Base-by-base conservation (phyloP, 1,140 invertebrate species). In the Drosophila erecta region DNA sequence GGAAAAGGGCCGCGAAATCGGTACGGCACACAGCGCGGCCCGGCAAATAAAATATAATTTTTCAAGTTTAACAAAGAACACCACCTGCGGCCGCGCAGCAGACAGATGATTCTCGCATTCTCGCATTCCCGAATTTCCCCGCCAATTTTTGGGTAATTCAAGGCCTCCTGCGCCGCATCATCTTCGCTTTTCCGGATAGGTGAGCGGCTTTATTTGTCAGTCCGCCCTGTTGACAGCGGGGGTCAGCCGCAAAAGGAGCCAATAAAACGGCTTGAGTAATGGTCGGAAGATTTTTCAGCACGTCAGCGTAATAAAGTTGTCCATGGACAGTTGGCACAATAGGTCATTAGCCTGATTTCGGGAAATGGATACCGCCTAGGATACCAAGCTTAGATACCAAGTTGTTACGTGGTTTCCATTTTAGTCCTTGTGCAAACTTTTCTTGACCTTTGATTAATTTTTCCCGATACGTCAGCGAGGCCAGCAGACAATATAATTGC, bases 261-360 rank as follows among this genome's bases (percentile, higher is more conserved):
- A 79, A 84, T 85, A 89, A 87, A 87, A 87, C 79, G 86, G 59
- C 71, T 79, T 87, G 84, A 87, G 79, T 87, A 89, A 87, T 89
- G 83, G 70, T 70, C 67, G 58, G 57, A 35, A 66, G 79, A 89
- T 83, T 79, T 87, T 87, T 87, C 76, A 84, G 59, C 84, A 65
- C 66, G 79, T 87, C 83, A 79, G 84, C 84, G 84, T 87, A 87
- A 87, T 89, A 87, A 83, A 83, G 84, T 83, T 79, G 66, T 77
- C 69, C 62, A 59, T 59, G 17, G 73, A 57, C 67, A 54, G 40
- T 54, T 73, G 67, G 57, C 65, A 79, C 65, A 72, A 72, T 69
- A 65, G 75, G 66, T 87, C 79, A 86, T 86, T 86, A 83, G 84
- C 53, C 51, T 44, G 47, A 64, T 77, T 81, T 40, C 47, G 30